These are phyloP conservation scores for Regulus satrapa DNA, from an alignment of 2,113 vertebrate genomes.

Conservation along the genomic window DNA sequence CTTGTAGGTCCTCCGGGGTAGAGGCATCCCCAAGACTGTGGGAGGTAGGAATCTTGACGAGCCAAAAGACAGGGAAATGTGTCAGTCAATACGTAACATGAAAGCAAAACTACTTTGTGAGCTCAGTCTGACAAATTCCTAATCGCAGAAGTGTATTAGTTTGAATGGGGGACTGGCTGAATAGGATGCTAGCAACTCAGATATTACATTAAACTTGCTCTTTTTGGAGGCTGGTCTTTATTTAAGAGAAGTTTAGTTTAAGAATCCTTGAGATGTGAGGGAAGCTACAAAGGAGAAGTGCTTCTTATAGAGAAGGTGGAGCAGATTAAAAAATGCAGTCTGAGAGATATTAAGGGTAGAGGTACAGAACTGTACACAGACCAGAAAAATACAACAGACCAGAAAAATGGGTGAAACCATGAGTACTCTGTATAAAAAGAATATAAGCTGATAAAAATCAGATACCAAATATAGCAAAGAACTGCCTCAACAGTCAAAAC, in stretches of 20 bases:
- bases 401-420: not conserved
- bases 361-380: not conserved
- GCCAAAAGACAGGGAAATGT: not conserved
- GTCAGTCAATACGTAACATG: not conserved
- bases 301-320: not conserved
- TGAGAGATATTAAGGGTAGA: not conserved
- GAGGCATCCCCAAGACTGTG: not conserved
- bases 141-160: not conserved
- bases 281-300: not conserved
- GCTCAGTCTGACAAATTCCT: not conserved
- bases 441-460: not conserved
- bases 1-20: not conserved
- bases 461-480: not conserved
- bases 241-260: not conserved
- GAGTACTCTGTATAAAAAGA: not conserved
- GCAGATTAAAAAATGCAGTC: not conserved
- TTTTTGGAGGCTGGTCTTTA: not conserved
- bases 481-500: not conserved
- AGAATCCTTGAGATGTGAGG: not conserved
- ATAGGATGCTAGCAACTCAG: not conserved
- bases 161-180: not conserved
- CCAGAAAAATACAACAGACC: not conserved
- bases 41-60: not conserved
- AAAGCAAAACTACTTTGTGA: conserved; percentile 22
- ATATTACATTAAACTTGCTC: not conserved